A percentile compares a stretch with the other conserved stretches of the same genome.
These are phyloP conservation scores for Paralvinella palmiformis DNA, from an alignment of 1,140 invertebrate genomes.

Conservation along the genomic window DNA sequence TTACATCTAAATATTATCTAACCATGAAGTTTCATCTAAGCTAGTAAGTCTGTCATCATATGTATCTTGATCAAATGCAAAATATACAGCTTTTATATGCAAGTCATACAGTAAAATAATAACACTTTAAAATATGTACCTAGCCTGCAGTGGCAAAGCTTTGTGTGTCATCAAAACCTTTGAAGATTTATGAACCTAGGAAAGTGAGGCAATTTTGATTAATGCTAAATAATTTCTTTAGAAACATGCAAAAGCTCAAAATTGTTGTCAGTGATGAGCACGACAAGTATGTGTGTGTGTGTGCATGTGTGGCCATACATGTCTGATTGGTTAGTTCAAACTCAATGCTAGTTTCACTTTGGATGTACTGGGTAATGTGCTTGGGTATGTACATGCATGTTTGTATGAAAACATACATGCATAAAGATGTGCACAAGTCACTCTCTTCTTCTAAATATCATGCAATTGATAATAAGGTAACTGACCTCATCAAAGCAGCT, in stretches of 20 bases:
- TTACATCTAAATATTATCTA: no score
- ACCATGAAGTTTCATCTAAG: no score
- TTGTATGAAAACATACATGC: not conserved
- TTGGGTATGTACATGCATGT: not conserved
- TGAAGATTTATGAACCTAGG: conserved; percentile 23
- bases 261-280: not conserved
- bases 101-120: not conserved
- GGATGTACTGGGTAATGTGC: not conserved
- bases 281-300: not conserved
- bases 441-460: not conserved
- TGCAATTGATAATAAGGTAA: not conserved
- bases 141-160: conserved; percentile 5
- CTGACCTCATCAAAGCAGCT: conserved; percentile 31
- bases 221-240: not conserved
- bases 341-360: not conserved
- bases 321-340: no score
- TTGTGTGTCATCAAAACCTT: conserved; percentile 25
- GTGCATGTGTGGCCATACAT: no score
- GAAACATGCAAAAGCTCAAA: not conserved
- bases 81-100: conserved; percentile 2
- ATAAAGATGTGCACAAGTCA: not conserved
- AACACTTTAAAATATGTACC: not conserved
- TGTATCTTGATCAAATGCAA: conserved; percentile 16
- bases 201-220: not conserved
- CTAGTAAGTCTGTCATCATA: no score